These are phyloP conservation scores for Folsomia candida DNA, from an alignment of 2,888 invertebrate genomes.

Conservation along the genomic window DNA sequence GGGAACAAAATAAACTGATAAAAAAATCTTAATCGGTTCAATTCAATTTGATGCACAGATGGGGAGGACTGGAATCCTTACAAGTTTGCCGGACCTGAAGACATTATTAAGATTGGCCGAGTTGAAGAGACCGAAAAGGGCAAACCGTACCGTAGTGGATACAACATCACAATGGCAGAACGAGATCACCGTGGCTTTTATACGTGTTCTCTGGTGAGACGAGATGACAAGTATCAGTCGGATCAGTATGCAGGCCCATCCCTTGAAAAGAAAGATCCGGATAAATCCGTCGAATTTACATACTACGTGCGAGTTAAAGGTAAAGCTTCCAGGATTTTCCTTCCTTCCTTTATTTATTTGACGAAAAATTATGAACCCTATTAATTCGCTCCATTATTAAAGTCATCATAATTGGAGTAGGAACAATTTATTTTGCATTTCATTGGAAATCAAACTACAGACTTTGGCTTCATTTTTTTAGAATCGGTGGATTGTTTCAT, in stretches of 20 bases:
- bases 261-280: neutral
- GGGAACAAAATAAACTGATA: neutral
- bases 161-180: constrained; percentile 39
- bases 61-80: too few relatives aligned
- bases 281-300: constrained; percentile 6
- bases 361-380: too few relatives aligned
- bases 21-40: neutral
- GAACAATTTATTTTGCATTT: too few relatives aligned
- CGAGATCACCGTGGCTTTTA: constrained; percentile 44
- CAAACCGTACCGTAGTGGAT: constrained; percentile 35
- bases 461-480: too few relatives aligned
- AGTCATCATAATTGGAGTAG: too few relatives aligned
- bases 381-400: too few relatives aligned
- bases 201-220: constrained; percentile 36
- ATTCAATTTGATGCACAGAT: constrained; percentile 23
- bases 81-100: too few relatives aligned
- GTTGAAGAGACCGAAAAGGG: constrained; percentile 19
- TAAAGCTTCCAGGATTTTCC: constrained; percentile 17
- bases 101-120: constrained; percentile 16
- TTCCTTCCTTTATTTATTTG: neutral
- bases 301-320: constrained; percentile 49
- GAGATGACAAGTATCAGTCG: neutral
- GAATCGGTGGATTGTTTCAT: too few relatives aligned
- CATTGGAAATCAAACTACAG: too few relatives aligned
- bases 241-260: too few relatives aligned